Base-by-base conservation (phyloP, 2,888 invertebrate genomes). In the Colletes collaris region DNA sequence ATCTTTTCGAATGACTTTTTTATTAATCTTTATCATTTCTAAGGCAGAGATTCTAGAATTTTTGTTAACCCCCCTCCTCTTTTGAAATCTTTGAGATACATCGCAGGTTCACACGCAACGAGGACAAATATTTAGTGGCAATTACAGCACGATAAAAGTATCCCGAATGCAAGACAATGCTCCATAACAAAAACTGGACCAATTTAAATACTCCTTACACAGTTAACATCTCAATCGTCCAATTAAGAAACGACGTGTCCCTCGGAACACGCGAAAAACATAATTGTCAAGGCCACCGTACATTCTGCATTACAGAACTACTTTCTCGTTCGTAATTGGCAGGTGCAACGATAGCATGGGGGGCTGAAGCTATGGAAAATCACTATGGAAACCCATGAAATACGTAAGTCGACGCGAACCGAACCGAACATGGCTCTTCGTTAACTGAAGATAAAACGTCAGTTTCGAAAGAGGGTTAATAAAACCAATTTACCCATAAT, bases 321-420 rank as follows among this genome's bases (percentile, higher is more conserved):
- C 55, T 46, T 50, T 68, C 58, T 35, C 59, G n/a, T 67, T 56
- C n/a, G 10, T 8, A 55, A 53, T 19, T 60, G 58, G 16, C 83
- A 75, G 74, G 63, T 83, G 74, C 58, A n/a, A 37, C 13, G 44
- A 50, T 8, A 7, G 6, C 56, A 52, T 63, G 63, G 69, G 76
- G 52, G 27, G 27, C 27, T 50, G 46, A 44, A 59, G 11, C 65
- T 46, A 76, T 63, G 76, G 66, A 55, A 56, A 67, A 84, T 84
- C 62, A 49, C 82, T 77, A 84, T 84, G 84, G 84, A 76, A 84
- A 84, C 84, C 69, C 49, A 73, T 74, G 6, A 6, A 52, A 73
- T 52, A 35, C 60, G 40, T 55, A 44, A 40, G 8, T 64, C 55
- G n/a, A 35, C 40, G 3, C 7, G 40, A 73, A 62, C 56, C 7